phyloP scores from a whole-genome alignment of 2,113 vertebrate genomes.

The Oncorhynchus nerka region DNA sequence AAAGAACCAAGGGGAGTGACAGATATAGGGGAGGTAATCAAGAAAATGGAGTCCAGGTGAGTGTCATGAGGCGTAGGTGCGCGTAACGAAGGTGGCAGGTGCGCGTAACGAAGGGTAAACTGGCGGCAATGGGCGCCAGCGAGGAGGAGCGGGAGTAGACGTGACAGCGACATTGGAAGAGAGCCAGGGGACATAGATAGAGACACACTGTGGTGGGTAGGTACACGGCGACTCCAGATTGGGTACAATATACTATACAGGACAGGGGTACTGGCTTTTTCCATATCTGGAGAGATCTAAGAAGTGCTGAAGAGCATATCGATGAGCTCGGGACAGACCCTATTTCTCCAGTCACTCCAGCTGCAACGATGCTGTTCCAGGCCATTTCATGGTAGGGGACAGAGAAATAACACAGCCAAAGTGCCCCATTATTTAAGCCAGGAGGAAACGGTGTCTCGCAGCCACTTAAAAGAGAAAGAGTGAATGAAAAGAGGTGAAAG shows the following conservation, averaged over 20 bases:
- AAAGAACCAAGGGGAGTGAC: too few species aligned
- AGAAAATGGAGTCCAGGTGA: too few species aligned
- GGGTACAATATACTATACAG: constrained; percentile 8
- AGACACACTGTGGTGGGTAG: background rate
- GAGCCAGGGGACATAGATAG: background rate
- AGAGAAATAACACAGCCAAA: constrained; percentile 41
- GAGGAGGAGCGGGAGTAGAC: too few species aligned
- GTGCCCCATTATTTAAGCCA: constrained; percentile 24
- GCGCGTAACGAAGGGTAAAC: too few species aligned
- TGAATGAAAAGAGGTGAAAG: constrained; percentile 31
- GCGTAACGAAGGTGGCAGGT: too few species aligned
- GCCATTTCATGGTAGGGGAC: constrained; percentile 48
- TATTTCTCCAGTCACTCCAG: constrained; percentile 25
- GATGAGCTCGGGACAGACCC: constrained; percentile 8
- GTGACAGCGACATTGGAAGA: too few species aligned
- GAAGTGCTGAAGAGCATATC: constrained; percentile 8
- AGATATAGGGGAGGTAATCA: too few species aligned
- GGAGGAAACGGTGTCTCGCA: constrained; percentile 5
- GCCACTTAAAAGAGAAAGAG: constrained; percentile 29
- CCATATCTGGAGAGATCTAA: constrained; percentile 44
- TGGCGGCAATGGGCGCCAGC: too few species aligned
- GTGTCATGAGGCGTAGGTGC: too few species aligned
- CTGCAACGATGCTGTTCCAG: constrained; percentile 43
- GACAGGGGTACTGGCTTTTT: constrained; percentile 33
- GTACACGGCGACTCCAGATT: constrained; percentile 11